Evolutionary conservation across 2,888 invertebrate genomes (phyloP), one percentile per base, ranked within the genome.

Genomic region (Clusia tigrina): DNA sequence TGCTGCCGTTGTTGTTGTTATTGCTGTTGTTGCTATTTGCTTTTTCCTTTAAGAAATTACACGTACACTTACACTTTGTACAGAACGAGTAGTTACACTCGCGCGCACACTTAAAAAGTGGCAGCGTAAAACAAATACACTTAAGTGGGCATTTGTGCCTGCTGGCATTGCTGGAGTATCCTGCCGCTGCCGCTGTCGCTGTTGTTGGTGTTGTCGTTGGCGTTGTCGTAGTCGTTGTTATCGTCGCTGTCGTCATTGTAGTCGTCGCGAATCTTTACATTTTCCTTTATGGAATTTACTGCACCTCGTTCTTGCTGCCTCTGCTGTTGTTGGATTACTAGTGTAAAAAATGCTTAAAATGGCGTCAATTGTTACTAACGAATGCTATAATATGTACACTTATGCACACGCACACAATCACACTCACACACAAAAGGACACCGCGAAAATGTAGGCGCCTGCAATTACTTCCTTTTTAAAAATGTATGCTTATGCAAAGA

Each of bases 21-120:
- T 60, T 64, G 64, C 66, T 64, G 64, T 64, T 67, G 67, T 59
- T 32, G 32, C 12, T 32, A 32, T 32, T 12, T n/a, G n/a, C 32
- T 32, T 32, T 32, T 32, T 32, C 6, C 32, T 32, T 6, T 32
- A 12, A 48, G 48, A 48, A 48, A 48, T 48, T 48, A 48, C 48
- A 20, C 48, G 18, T 48, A 6, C 20, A 48, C 48, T 48, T 48
- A 48, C n/a, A n/a, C n/a, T n/a, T n/a, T 48, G 18, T 48, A 48
- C 48, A 20, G n/a, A n/a, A n/a, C n/a, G n/a, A n/a, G n/a, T n/a
- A n/a, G 15, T 22, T 48, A 48, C 48, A n/a, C n/a, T n/a, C n/a
- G n/a, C n/a, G n/a, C n/a, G n/a, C n/a, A n/a, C n/a, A 48, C 48
- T 48, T 22, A 20, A 18, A 48, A 48, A 48, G 48, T 48, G 22